phyloP scores from a whole-genome alignment of 2,888 invertebrate species.

The Escarpia spicata region DNA sequence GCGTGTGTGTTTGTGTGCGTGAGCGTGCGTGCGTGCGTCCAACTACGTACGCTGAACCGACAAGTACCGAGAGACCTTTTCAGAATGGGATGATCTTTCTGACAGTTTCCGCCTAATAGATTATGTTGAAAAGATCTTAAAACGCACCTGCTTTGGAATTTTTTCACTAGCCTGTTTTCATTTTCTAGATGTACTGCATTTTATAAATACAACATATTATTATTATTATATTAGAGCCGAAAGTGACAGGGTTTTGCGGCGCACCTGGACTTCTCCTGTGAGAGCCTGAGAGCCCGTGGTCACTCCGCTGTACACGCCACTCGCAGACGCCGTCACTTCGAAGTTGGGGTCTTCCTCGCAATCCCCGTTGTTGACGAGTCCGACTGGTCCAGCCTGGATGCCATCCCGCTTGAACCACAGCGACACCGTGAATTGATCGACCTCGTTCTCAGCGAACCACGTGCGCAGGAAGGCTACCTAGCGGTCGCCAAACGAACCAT shows the following conservation, averaged over 20 bases:
- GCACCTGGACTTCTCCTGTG: not conserved
- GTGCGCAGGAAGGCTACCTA: not conserved
- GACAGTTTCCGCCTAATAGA: too few species aligned
- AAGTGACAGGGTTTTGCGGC: not conserved
- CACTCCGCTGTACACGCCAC: not conserved
- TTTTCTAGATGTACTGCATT: too few species aligned
- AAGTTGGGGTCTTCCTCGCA: conserved; percentile 12
- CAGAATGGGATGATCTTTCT: too few species aligned
- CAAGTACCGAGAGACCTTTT: too few species aligned
- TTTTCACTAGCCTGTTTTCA: too few species aligned
- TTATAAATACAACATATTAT: too few species aligned
- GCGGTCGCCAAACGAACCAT: not conserved
- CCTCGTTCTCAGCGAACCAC: not conserved
- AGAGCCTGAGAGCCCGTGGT: not conserved
- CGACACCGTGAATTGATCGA: conserved; percentile 6
- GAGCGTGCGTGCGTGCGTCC: too few species aligned
- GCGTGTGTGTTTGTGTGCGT: too few species aligned
- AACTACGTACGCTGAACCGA: too few species aligned
- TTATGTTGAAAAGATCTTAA: too few species aligned
- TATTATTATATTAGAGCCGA: not conserved
- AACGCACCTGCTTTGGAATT: too few species aligned
- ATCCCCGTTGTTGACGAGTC: not conserved
- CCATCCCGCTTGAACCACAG: not conserved
- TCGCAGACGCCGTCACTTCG: not conserved
- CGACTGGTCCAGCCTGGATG: not conserved